Percentiles rank a stretch among this genome's conserved stretches.
Conservation (phyloP, 1,140 invertebrate species). For the Zaprionus nigranus region DNA sequence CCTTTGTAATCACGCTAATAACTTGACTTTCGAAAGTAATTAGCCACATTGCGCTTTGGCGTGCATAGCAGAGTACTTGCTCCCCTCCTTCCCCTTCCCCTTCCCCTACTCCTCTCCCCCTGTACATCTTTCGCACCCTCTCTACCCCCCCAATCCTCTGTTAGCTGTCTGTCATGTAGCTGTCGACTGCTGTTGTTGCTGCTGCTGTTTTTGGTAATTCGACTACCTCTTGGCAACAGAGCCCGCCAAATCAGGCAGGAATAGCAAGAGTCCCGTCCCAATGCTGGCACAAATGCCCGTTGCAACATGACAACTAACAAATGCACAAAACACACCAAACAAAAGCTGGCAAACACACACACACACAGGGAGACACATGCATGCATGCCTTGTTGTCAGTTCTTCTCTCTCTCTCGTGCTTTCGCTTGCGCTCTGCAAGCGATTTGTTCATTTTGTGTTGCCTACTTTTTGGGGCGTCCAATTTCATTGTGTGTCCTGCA, state of each 20-base stretch:
- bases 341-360: constrained; percentile 28
- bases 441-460: constrained; percentile 31
- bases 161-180: constrained; percentile 59
- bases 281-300: constrained; percentile 49
- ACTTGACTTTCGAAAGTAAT: constrained; percentile 83
- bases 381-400: background rate
- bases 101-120: background rate
- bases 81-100: no score
- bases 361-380: constrained; percentile 10
- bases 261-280: constrained; percentile 33
- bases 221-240: constrained; percentile 40
- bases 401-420: background rate
- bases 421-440: background rate
- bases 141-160: background rate
- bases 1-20: constrained; percentile 83
- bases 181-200: background rate
- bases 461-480: constrained; percentile 42
- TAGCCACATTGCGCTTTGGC: constrained; percentile 75
- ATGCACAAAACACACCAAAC: constrained; percentile 59
- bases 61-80: constrained; percentile 23
- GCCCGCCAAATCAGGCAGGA: constrained; percentile 53
- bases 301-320: constrained; percentile 73
- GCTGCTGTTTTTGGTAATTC: constrained; percentile 70
- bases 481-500: constrained; percentile 27
- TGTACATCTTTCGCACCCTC: no score